A percentile compares a stretch with the other conserved stretches of the same genome.
Evolutionary conservation across 2,797 vertebrate genomes (phyloP).

Genomic region (Hyperoplus immaculatus): DNA sequence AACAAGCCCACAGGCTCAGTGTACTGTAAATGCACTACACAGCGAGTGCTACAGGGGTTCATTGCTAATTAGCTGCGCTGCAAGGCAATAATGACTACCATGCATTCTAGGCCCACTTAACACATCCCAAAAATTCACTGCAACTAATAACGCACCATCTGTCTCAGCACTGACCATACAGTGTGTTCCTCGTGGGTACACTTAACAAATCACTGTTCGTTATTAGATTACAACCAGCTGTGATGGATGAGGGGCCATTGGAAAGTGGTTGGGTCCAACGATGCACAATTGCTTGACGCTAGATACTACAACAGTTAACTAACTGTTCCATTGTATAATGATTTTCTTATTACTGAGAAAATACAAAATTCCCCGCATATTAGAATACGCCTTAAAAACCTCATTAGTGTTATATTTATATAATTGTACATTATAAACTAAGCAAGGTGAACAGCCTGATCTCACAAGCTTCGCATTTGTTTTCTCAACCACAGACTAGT

Average conservation of each 20-base stretch:
- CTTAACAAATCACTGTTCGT: slow-evolving; percentile 33
- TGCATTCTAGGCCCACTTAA: slow-evolving; percentile 58
- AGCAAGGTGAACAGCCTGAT: too few relatives aligned
- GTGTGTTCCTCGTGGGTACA: slow-evolving; percentile 13
- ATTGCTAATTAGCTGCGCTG: slow-evolving; percentile 61
- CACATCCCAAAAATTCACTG: slow-evolving; percentile 45
- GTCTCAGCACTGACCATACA: slow-evolving; percentile 38
- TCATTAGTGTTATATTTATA: too few relatives aligned
- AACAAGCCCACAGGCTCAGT: slow-evolving; percentile 31
- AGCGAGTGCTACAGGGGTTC: slow-evolving; percentile 36
- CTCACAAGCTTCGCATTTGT: too few relatives aligned
- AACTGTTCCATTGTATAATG: too few relatives aligned
- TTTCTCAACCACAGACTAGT: too few relatives aligned
- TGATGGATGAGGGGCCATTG: slow-evolving; percentile 5
- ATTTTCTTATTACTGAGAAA: too few relatives aligned
- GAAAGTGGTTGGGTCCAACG: slow-evolving; percentile 13
- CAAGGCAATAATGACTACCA: slow-evolving; percentile 52
- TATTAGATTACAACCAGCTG: slow-evolving; percentile 30
- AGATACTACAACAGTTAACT: background rate
- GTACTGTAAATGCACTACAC: slow-evolving; percentile 24
- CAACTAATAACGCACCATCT: slow-evolving; percentile 52
- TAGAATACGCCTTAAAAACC: too few relatives aligned
- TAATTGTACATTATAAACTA: too few relatives aligned
- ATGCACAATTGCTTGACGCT: background rate
- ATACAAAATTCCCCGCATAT: too few relatives aligned